These are phyloP conservation scores for Drosophila subquinaria DNA, from an alignment of 2,888 invertebrate species.

Conservation along the genomic window DNA sequence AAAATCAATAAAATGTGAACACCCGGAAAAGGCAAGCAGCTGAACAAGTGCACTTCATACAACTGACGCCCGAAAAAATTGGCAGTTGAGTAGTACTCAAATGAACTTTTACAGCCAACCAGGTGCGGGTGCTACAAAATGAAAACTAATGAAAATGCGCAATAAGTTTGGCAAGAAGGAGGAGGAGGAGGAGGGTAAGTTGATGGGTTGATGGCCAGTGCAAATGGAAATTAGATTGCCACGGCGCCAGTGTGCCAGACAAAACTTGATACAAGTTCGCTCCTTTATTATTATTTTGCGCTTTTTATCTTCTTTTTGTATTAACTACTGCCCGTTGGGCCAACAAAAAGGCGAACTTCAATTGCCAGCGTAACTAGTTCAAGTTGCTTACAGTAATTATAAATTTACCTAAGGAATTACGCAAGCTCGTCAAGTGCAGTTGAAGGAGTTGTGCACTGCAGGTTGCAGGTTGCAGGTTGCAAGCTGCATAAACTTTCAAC, in stretches of 20 bases:
- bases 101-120: slow-evolving; percentile 68
- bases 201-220: slow-evolving; percentile 29
- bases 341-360: slow-evolving; percentile 48
- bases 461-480: slow-evolving; percentile 13
- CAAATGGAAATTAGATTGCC: slow-evolving; percentile 81
- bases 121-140: slow-evolving; percentile 60
- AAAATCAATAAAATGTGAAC: slow-evolving; percentile 67
- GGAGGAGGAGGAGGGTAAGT: background rate
- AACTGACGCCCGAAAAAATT: slow-evolving; percentile 60
- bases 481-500: slow-evolving; percentile 39
- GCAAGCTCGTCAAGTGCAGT: slow-evolving; percentile 51
- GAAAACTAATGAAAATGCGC: slow-evolving; percentile 74
- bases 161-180: background rate
- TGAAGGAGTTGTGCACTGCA: slow-evolving; percentile 35
- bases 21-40: slow-evolving; percentile 6
- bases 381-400: slow-evolving; percentile 80
- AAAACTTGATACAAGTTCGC: slow-evolving; percentile 72
- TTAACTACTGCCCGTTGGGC: slow-evolving; percentile 33
- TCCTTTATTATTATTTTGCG: slow-evolving; percentile 1
- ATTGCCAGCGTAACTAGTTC: slow-evolving; percentile 73
- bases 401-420: slow-evolving; percentile 80
- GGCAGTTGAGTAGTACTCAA: slow-evolving; percentile 76
- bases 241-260: slow-evolving; percentile 59
- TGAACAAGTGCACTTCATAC: slow-evolving; percentile 40
- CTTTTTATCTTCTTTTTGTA: background rate